Evolutionary conservation across 2,797 vertebrate genomes (phyloP).

Genomic region (Chelon auratus): DNA sequence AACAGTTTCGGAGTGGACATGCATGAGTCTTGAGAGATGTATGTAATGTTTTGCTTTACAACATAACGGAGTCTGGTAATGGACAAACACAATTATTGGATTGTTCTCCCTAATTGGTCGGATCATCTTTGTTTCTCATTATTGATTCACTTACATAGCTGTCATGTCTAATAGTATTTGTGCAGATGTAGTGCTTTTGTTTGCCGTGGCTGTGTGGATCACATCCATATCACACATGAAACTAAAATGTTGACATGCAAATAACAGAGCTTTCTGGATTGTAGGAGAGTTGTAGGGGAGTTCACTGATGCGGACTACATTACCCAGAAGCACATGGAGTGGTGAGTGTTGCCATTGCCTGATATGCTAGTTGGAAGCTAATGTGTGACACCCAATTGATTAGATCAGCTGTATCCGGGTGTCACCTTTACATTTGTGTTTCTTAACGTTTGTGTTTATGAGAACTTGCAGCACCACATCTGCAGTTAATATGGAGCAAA

Average conservation of each 20-base stretch:
- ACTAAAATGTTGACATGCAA: conserved; percentile 7
- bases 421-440: neutral
- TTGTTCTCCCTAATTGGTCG: conserved; percentile 39
- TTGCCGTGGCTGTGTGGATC: neutral
- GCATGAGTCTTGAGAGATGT: conserved; percentile 16
- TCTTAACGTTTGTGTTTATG: neutral
- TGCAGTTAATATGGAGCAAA: neutral
- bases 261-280: neutral
- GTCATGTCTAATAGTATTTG: neutral
- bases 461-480: neutral
- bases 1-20: conserved; percentile 32
- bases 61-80: conserved; percentile 9
- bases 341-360: conserved; percentile 8
- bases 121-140: conserved; percentile 20
- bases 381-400: neutral
- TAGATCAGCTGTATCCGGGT: neutral
- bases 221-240: neutral
- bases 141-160: neutral
- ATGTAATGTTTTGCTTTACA: conserved; percentile 37
- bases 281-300: neutral
- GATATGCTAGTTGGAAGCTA: conserved; percentile 16
- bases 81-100: neutral
- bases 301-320: neutral
- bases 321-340: neutral
- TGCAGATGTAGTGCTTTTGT: neutral